Conservation (phyloP, 2,113 vertebrate genomes). For the Calcarius ornatus region DNA sequence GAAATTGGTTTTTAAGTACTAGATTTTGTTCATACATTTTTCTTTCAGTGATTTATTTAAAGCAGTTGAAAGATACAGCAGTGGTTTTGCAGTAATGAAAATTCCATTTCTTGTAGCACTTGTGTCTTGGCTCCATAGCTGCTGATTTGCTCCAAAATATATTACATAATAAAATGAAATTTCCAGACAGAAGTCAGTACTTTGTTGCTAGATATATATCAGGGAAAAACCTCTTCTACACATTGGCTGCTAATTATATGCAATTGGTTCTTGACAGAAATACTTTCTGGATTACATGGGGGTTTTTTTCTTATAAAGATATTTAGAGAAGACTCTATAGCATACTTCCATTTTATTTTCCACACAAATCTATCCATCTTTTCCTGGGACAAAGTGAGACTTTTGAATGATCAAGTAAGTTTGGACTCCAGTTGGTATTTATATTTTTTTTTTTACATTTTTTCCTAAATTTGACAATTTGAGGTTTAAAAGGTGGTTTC, state of each 20-base stretch:
- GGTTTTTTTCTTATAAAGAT: constrained; percentile 31
- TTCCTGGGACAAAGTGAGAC: neutral
- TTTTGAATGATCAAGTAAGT: neutral
- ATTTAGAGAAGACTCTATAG: constrained; percentile 21
- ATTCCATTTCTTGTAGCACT: constrained; percentile 61
- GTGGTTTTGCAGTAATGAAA: constrained; percentile 63
- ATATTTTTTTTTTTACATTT: neutral
- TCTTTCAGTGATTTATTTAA: constrained; percentile 46
- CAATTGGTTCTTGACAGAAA: constrained; percentile 48
- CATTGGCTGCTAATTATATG: constrained; percentile 37
- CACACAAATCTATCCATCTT: neutral
- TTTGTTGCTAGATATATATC: constrained; percentile 33
- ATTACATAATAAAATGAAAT: constrained; percentile 67
- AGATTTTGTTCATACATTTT: constrained; percentile 7
- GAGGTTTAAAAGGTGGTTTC: neutral
- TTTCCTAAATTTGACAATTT: neutral
- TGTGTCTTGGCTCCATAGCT: constrained; percentile 43
- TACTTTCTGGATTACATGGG: constrained; percentile 25
- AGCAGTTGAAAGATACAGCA: constrained; percentile 38
- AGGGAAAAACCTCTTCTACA: constrained; percentile 40
- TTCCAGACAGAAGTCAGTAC: constrained; percentile 65
- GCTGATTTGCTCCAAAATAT: constrained; percentile 38
- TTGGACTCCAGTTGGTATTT: neutral
- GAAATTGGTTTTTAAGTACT: neutral
- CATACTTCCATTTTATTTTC: constrained; percentile 14